Conservation (phyloP, 2,797 vertebrate genomes). For the Choloepus didactylus region DNA sequence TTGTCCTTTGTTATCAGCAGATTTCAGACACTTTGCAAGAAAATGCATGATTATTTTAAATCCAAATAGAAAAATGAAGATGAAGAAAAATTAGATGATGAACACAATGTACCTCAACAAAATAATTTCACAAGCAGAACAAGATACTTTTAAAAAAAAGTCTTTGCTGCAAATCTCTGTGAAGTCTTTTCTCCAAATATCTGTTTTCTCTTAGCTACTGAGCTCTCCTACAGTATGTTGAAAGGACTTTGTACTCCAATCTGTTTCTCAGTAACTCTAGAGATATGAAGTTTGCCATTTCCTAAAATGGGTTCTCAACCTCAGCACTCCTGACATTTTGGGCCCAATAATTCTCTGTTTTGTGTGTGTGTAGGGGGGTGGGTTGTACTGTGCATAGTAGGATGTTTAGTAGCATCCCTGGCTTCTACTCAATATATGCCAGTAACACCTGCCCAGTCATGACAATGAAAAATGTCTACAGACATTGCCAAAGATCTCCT, state of each 20-base stretch:
- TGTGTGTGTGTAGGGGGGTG: too few relatives aligned
- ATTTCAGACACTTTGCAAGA: slow-evolving; percentile 46
- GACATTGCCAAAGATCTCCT: background rate
- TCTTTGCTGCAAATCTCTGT: background rate
- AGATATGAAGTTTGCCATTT: slow-evolving; percentile 5
- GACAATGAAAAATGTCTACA: background rate
- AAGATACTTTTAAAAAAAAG: background rate
- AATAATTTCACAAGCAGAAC: slow-evolving; percentile 49
- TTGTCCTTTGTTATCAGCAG: slow-evolving; percentile 8
- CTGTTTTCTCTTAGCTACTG: background rate
- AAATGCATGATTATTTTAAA: slow-evolving; percentile 42
- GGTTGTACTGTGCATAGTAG: background rate
- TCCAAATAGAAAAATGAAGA: background rate
- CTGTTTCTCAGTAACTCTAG: slow-evolving; percentile 29
- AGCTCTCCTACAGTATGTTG: background rate
- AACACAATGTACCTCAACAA: slow-evolving; percentile 10
- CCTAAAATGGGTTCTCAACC: slow-evolving; percentile 26
- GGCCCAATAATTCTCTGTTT: background rate
- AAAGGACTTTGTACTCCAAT: background rate
- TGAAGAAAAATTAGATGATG: slow-evolving; percentile 6
- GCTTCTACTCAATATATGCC: background rate
- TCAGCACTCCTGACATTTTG: background rate
- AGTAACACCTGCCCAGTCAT: background rate
- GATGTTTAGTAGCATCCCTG: background rate
- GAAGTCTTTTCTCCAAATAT: background rate